These are phyloP conservation scores for Gavialis gangeticus DNA, from an alignment of 2,113 vertebrate species.

Conservation along the genomic window DNA sequence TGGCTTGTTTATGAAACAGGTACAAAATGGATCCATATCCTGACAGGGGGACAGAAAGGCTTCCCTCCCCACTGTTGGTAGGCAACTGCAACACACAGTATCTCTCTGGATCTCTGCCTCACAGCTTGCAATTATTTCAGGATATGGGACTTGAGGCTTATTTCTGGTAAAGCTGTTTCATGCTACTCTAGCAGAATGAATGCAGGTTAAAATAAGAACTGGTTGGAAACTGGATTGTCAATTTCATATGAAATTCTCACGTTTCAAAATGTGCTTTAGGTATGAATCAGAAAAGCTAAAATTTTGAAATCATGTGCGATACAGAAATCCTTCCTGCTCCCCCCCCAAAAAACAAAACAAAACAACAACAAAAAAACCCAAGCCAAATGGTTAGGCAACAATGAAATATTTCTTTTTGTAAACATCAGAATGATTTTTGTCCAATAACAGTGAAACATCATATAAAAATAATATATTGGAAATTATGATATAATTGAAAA, in stretches of 20 bases:
- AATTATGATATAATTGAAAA: neutral
- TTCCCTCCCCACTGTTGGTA: neutral
- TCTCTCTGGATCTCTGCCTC: neutral
- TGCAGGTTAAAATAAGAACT: neutral
- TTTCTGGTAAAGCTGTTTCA: neutral
- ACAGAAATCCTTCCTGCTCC: too few relatives aligned
- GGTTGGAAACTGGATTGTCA: neutral
- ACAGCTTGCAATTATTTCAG: neutral
- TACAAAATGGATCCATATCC: neutral
- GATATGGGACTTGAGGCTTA: neutral
- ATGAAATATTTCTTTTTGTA: neutral
- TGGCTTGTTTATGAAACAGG: neutral
- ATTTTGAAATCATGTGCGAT: neutral
- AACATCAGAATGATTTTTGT: neutral
- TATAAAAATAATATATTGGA: neutral
- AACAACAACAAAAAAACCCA: neutral
- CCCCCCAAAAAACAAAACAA: neutral
- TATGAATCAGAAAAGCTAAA: neutral
- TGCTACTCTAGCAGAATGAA: rapidly evolving
- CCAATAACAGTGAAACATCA: neutral
- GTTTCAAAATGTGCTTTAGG: neutral
- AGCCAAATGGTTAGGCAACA: neutral
- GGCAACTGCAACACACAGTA: neutral
- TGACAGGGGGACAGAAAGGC: neutral
- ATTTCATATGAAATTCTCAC: neutral